A percentile compares a stretch with the other conserved stretches of the same genome.
Evolutionary conservation across 2,888 invertebrate genomes (phyloP).

Genomic region (Agriotes lineatus): DNA sequence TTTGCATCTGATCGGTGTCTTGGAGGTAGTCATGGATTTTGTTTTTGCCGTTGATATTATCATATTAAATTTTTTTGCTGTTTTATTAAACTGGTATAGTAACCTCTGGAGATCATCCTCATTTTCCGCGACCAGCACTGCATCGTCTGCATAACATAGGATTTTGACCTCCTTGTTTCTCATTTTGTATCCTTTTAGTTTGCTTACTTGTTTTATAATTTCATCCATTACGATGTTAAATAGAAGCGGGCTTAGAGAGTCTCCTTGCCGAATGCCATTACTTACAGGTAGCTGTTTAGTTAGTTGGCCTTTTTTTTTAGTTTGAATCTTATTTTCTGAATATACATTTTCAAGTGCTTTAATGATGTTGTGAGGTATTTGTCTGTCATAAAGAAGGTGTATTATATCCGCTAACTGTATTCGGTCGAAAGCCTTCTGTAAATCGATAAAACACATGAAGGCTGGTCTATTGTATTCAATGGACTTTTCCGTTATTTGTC

Average conservation of each 20-base stretch:
- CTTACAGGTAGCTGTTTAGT: background rate
- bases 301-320: too few relatives aligned
- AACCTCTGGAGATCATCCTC: background rate
- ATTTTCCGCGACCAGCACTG: background rate
- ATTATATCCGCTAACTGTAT: conserved; percentile 22
- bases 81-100: background rate
- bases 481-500: background rate
- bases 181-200: conserved; percentile 3
- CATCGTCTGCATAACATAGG: conserved; percentile 5
- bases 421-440: conserved; percentile 18
- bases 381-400: conserved; percentile 27
- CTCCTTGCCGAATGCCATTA: conserved; percentile 7
- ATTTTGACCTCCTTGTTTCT: background rate
- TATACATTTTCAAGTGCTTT: conserved; percentile 30
- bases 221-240: conserved; percentile 7
- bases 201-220: background rate
- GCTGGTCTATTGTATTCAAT: background rate
- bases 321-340: conserved; percentile 25
- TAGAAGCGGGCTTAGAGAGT: conserved; percentile 2
- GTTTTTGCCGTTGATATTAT: too few relatives aligned
- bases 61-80: background rate
- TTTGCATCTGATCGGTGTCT: background rate
- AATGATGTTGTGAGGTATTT: conserved; percentile 24
- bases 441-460: background rate
- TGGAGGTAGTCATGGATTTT: background rate